Base-by-base conservation (phyloP, 2,113 vertebrate genomes). In the Megalops atlanticus region DNA sequence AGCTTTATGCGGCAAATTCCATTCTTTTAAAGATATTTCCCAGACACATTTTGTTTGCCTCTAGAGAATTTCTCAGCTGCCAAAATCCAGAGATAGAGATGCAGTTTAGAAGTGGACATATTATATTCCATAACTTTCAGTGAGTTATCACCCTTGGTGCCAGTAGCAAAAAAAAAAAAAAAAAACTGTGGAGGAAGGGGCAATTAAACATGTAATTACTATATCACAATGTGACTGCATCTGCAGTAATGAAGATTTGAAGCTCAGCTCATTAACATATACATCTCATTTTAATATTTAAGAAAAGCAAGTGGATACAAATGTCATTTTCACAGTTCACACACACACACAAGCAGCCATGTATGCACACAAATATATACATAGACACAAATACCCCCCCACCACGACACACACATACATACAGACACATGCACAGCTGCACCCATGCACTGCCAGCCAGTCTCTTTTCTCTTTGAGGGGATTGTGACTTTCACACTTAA, bases 221-320 rank as follows among this genome's bases (percentile, higher is more conserved):
- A 76, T 52, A 76, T 18, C 74, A 38, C 16, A 76, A 21, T n/a
- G 18, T 76, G 47, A n/a, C n/a, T n/a, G 43, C 43, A 77, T 39
- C 24, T 8, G 21, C 52, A n/a, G 33, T 77, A 39, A 64, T 77
- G 35, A 1, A 39, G 24, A 36, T 54, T 58, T 27, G 11, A 0
- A 7, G 36, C 52, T 58, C 24, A 58, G 43, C 36, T 8, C 21
- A 39, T 35, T 16, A 58, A 77, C 18, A 49, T 33, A 41, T 39
- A 38, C 49, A 33, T 45, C n/a, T n/a, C n/a, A n/a, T n/a, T n/a
- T n/a, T n/a, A n/a, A n/a, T n/a, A n/a, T n/a, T n/a, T n/a, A n/a
- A n/a, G n/a, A n/a, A n/a, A n/a, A n/a, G n/a, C n/a, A n/a, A n/a
- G n/a, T n/a, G n/a, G n/a, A n/a, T n/a, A n/a, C n/a, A n/a, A n/a